Base-by-base conservation (phyloP, 1,140 invertebrate genomes). In the Drosophila punjabiensis region DNA sequence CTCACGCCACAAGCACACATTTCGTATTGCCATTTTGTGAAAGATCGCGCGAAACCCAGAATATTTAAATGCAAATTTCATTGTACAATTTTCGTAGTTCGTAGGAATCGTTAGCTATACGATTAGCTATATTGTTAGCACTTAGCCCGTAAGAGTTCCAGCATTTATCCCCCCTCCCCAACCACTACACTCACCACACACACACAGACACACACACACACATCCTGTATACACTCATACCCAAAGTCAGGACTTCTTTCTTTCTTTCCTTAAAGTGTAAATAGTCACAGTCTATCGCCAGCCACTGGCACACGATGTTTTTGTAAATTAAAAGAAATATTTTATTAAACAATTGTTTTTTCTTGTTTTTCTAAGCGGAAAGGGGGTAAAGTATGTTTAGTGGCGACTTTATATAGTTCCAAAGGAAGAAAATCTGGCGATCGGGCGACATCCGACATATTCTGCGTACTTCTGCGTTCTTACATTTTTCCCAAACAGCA, bases 21-120 rank as follows among this genome's bases (percentile, higher is more conserved):
- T 76, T 83, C 66, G 81, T 83, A 79, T 79, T 88, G 85, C 85
- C 85, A 88, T 88, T 88, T 81, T 76, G 62, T 76, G 75, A 82
- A 74, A 71, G 75, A 71, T 81, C 71, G 80, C 85, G 82, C 85
- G 76, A 79, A 79, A 89, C 47, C 55, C 71, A 78, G 67, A 87
- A 88, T 88, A 88, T 88, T 88, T 88, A 88, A 88, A 63, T 79
- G 81, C 85, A 90, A 88, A 88, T 55, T 76, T 81, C 86, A 88
- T 88, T 88, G 78, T 88, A 88, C 76, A 84, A 89, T 84, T 89
- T 84, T 81, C 75, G 56, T 88, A 88, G 85, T 58, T 70, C 47
- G 20, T 84, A 89, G 79, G 71, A 48, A 41, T 67, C 65, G 55
- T 78, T 77, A 73, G 67, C 33, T 71, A 75, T 77, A 85, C 53